phyloP scores from a whole-genome alignment of 2,113 vertebrate genomes.

The Grantiella picta region DNA sequence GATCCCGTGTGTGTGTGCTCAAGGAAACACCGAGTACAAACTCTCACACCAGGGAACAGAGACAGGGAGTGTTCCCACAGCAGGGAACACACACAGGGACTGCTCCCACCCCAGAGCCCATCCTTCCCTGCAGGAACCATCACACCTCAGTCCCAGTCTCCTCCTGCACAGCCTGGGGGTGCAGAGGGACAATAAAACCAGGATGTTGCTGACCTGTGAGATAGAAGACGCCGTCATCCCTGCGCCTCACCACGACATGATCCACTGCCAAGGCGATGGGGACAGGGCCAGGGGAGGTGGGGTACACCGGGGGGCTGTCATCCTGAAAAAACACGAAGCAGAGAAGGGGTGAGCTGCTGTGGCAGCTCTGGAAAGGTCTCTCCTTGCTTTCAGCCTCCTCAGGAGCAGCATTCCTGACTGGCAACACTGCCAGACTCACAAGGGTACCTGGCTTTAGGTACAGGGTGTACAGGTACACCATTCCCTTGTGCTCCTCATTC shows the following conservation, averaged over 20 bases:
- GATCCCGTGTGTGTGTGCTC: background rate
- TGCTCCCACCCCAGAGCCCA: background rate
- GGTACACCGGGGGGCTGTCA: constrained; percentile 86
- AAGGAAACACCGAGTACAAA: background rate
- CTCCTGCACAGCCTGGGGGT: background rate
- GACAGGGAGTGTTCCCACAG: background rate
- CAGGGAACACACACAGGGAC: background rate
- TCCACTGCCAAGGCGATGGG: constrained; percentile 84
- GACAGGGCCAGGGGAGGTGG: constrained; percentile 85
- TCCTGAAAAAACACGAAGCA: constrained; percentile 74
- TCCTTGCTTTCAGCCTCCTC: background rate
- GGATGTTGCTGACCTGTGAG: constrained; percentile 76
- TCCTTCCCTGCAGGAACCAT: background rate
- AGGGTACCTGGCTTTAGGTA: background rate
- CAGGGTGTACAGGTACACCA: background rate
- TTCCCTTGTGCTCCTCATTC: accelerated
- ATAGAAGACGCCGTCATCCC: constrained; percentile 85
- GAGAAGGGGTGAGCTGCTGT: background rate
- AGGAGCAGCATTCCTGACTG: accelerated
- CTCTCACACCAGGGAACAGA: background rate
- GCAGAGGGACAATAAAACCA: background rate
- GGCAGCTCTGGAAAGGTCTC: background rate
- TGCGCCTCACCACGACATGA: constrained; percentile 79
- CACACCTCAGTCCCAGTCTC: background rate
- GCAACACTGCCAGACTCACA: background rate